Base-by-base conservation (phyloP, 2,888 invertebrate species). In the Peribatodes rhomboidaria region DNA sequence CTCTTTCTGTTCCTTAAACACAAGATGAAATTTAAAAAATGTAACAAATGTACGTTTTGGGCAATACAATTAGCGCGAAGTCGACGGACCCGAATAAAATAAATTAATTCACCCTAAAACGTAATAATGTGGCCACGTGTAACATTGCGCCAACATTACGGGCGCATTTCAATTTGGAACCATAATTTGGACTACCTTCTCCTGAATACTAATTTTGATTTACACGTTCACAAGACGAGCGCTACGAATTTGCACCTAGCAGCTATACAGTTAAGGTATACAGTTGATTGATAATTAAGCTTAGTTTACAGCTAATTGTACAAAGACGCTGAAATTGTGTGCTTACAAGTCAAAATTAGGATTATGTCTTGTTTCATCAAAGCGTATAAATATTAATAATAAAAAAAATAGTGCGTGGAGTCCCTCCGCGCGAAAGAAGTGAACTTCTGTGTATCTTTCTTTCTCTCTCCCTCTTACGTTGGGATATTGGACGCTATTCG, bases 151-250 rank as follows among this genome's bases (percentile, higher is more conserved):
- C 11, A 20, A 42, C n/a, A 11, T 60, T 52, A 61, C 46, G 14
- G 22, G 59, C 60, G 61, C 63, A 71, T 68, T 76, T 72, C 75
- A 72, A 76, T 76, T 73, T 73, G 52, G 61, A 44, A 60, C 52
- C 58, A 60, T 77, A 77, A 75, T 77, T 77, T 74, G 73, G 74
- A 76, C 71, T 67, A 75, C 78, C 65, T 67, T 60, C 67, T 70
- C 74, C 74, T 46, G 46, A 46, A 76, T 75, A 77, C 73, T 72
- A 75, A 77, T 73, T 71, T 70, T 46, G 65, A 74, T 75, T 72
- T 71, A 65, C 66, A 31, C 46, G 46, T 56, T 22, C 14, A 16
- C 7, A 18, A n/a, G 20, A 18, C 9, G 7, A 20, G 1, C 7
- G 2, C 1, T 35, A 20, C 3, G 22, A 46, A 16, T 56, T 20